Evolutionary conservation across 2,888 invertebrate genomes (phyloP), one percentile per base, ranked within the genome.

Genomic region (Nemoura dubitans): DNA sequence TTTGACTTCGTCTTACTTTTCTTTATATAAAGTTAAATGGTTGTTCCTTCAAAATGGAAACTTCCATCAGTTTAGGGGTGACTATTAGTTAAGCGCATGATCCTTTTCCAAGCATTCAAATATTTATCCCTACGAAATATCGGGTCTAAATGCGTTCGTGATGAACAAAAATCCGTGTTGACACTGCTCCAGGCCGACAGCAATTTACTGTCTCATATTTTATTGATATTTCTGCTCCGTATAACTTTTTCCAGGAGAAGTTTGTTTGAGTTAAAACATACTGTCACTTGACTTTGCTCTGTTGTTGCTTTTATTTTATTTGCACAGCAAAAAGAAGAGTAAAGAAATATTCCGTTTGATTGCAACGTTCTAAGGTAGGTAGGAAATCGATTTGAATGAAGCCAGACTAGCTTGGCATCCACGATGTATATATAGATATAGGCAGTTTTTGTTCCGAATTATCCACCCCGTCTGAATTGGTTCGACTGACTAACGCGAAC

Each of bases 191-290:
- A 59, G 59, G 59, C 59, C 59, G 14, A 59, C 59, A 59, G 59
- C 59, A 59, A 59, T 59, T 59, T 59, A 10, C 10, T 26, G 78
- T 78, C 78, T 78, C 6, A 78, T 78, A 78, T 78, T 78, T 78
- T 78, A 78, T 78, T 78, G 78, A 78, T 78, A 78, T 78, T 78
- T 78, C 78, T 28, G 28, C 27, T 78, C 28, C 2, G 78, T 10
- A 78, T n/a, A 78, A 6, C 6, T 78, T 78, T 59, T 78, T 28
- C 27, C 26, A 78, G 6, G 14, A 27, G 78, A 78, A 78, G 26
- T 78, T 78, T 78, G 78, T 78, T 78, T 78, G 28, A 78, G n/a
- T 28, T 78, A 59, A 78, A 27, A 78, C 78, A 78, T 21, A 78
- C 78, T 78, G 26, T 78, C 27, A 78, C 59, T 59, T 59, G 59